Conservation (phyloP, 2,888 invertebrate species). For the Ligdia adustata region DNA sequence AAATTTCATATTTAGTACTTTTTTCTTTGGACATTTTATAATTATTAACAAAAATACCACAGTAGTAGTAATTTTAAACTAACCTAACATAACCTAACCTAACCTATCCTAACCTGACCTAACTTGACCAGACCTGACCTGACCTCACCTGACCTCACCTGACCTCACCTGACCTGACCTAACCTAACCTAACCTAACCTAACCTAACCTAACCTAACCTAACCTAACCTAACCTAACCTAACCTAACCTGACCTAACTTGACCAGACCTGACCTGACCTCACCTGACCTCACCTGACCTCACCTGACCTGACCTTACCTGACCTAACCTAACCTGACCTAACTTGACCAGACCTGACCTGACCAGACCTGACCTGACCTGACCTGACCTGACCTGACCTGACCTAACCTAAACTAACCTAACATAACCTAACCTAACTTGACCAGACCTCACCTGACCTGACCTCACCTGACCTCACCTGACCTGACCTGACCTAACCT, state of each 20-base stretch:
- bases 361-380: constrained; percentile 20
- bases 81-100: too few species aligned
- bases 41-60: too few species aligned
- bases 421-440: too few species aligned
- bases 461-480: constrained; percentile 9
- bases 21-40: too few species aligned
- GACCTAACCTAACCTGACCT: constrained; percentile 28
- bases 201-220: constrained; percentile 19
- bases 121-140: constrained; percentile 3
- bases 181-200: constrained; percentile 23
- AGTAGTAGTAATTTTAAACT: too few species aligned
- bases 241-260: constrained; percentile 19
- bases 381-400: constrained; percentile 1
- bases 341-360: constrained; percentile 25
- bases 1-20: too few species aligned
- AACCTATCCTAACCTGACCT: constrained; percentile 18
- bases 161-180: constrained; percentile 9
- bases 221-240: constrained; percentile 18
- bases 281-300: constrained; percentile 25
- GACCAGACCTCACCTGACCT: constrained; percentile 1
- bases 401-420: too few species aligned
- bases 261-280: constrained; percentile 15
- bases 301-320: constrained; percentile 25
- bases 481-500: constrained; percentile 13
- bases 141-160: constrained; percentile 17